Conservation (phyloP, 1,140 invertebrate species). For the Hestina assimilis region DNA sequence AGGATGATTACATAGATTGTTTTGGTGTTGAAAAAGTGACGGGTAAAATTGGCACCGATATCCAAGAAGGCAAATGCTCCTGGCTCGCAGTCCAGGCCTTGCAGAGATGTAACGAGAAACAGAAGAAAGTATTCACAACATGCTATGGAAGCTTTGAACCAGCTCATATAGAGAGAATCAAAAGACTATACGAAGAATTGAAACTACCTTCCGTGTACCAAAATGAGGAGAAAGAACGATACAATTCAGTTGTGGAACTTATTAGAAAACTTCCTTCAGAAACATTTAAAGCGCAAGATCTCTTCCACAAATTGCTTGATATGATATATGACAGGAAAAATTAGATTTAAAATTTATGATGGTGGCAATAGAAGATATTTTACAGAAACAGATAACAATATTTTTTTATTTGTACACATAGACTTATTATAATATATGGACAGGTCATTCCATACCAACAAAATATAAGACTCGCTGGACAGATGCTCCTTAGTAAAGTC, state of each 20-base stretch:
- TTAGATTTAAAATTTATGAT: conserved; percentile 17
- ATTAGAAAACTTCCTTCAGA: conserved; percentile 31
- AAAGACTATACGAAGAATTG: conserved; percentile 87
- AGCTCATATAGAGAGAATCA: conserved; percentile 84
- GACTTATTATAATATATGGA: neutral
- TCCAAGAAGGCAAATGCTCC: conserved; percentile 93
- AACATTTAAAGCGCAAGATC: conserved; percentile 28
- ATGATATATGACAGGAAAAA: conserved; percentile 50
- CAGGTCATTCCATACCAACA: neutral
- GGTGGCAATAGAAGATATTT: neutral
- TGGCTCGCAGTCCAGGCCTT: conserved; percentile 92
- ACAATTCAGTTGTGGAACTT: conserved; percentile 37
- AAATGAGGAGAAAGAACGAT: conserved; percentile 38
- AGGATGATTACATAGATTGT: conserved; percentile 93
- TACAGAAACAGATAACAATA: neutral
- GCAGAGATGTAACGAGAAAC: conserved; percentile 82
- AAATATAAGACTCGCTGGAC: too few species aligned
- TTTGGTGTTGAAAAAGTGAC: conserved; percentile 87
- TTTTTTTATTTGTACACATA: neutral
- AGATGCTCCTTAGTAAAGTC: too few species aligned
- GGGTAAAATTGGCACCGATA: conserved; percentile 93
- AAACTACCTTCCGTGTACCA: conserved; percentile 75
- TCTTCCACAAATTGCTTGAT: conserved; percentile 49
- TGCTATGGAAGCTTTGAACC: conserved; percentile 85
- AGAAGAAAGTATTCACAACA: conserved; percentile 83